Conservation (phyloP, 2,888 invertebrate species). For the Allygus modestus region DNA sequence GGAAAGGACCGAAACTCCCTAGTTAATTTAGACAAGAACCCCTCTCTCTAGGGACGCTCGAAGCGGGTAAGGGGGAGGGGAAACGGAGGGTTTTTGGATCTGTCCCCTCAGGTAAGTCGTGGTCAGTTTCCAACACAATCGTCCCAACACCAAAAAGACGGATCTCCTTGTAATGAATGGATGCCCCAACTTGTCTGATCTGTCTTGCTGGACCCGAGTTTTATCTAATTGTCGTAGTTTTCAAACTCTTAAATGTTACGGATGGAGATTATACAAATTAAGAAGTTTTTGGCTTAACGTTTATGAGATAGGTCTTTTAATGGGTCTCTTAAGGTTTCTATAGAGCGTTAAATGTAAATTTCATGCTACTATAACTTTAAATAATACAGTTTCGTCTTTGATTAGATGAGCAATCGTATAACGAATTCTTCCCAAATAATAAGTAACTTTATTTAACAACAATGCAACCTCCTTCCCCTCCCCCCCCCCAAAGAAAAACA, state of each 20-base stretch:
- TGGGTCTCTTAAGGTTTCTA: neutral
- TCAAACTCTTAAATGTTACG: slow-evolving; percentile 7
- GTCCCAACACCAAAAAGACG: neutral
- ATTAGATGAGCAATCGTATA: no score
- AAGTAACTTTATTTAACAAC: no score
- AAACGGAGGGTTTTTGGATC: neutral
- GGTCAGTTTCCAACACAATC: slow-evolving; percentile 11
- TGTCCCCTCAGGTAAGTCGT: slow-evolving; percentile 30
- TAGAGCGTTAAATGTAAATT: neutral
- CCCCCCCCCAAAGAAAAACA: no score
- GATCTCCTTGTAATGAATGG: slow-evolving; percentile 30
- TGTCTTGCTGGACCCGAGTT: slow-evolving; percentile 3
- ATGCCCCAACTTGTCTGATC: slow-evolving; percentile 28
- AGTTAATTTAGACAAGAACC: neutral
- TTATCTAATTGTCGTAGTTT: neutral
- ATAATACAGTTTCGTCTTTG: neutral
- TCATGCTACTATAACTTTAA: neutral
- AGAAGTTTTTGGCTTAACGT: neutral
- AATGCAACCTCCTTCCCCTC: no score
- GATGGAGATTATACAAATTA: slow-evolving; percentile 13
- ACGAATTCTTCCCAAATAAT: no score
- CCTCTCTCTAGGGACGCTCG: neutral
- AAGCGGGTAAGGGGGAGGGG: neutral
- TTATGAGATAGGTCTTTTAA: neutral
- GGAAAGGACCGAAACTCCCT: neutral